Evolutionary conservation across 2,797 vertebrate species (phyloP).

Genomic region (Cynodonichthys magdalenae): DNA sequence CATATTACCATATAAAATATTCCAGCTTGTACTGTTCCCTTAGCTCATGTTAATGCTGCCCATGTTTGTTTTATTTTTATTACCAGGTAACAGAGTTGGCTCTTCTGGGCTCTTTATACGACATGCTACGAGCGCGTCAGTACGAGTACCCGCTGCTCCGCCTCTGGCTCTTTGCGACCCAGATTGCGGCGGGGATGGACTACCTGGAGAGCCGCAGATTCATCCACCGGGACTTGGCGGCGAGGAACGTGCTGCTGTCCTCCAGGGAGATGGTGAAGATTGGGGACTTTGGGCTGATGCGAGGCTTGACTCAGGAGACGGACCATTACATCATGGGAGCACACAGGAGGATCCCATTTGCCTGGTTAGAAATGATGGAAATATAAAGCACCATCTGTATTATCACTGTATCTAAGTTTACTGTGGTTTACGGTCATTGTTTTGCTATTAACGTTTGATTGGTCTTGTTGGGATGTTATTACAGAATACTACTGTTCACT

Average conservation of each 20-base stretch:
- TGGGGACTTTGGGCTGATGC: constrained; percentile 90
- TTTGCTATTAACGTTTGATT: no score
- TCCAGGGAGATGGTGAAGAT: constrained; percentile 85
- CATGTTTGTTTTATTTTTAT: not conserved
- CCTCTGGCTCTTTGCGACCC: constrained; percentile 86
- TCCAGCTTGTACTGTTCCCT: not conserved
- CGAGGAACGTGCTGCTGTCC: constrained; percentile 86
- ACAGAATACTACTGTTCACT: no score
- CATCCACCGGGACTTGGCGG: constrained; percentile 89
- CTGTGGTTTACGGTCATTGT: no score
- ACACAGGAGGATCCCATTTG: constrained; percentile 88
- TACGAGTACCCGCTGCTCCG: constrained; percentile 79
- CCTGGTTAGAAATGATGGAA: constrained; percentile 81
- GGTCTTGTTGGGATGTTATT: no score
- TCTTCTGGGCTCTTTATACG: constrained; percentile 83
- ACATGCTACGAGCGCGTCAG: constrained; percentile 79
- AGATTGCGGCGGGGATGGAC: constrained; percentile 87
- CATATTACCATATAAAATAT: not conserved
- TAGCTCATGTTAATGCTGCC: not conserved
- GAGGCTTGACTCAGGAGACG: constrained; percentile 77
- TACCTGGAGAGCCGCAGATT: constrained; percentile 86
- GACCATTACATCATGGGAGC: constrained; percentile 90
- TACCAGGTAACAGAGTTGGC: constrained; percentile 89
- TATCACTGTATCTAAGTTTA: no score
- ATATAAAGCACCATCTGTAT: no score